Conservation (phyloP, 2,113 vertebrate species). For the Taxidea taxus region DNA sequence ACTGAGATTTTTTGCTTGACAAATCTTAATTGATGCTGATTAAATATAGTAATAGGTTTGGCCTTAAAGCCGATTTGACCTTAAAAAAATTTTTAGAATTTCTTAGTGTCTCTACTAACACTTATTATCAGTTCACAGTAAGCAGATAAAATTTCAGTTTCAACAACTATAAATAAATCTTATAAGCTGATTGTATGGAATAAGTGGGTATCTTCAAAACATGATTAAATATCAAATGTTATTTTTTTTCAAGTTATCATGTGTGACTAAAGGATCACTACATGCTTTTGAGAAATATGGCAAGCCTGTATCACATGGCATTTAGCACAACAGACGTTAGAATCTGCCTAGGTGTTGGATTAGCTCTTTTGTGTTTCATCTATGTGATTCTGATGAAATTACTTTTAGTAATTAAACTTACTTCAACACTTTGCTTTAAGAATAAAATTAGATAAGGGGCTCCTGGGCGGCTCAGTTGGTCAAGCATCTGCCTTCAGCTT, state of each 20-base stretch:
- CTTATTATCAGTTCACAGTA: not conserved
- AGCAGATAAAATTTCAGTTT: not conserved
- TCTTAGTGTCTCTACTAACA: not conserved
- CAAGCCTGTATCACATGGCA: not conserved
- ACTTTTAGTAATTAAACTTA: not conserved
- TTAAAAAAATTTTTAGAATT: not conserved
- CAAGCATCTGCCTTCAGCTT: not conserved
- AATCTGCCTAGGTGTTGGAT: not conserved
- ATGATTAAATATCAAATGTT: not conserved
- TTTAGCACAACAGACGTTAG: not conserved
- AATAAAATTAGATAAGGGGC: not conserved
- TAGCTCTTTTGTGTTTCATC: not conserved
- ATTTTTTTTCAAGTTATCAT: not conserved
- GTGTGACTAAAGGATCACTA: not conserved
- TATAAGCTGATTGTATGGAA: not conserved
- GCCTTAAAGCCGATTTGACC: not conserved
- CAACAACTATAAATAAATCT: not conserved
- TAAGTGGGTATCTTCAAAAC: not conserved
- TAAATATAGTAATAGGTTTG: not conserved
- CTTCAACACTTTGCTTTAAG: not conserved
- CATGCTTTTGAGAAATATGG: not conserved
- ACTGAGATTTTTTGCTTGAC: not conserved
- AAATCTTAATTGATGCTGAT: not conserved
- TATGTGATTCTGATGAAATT: not conserved
- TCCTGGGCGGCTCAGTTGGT: not conserved